phyloP scores from a whole-genome alignment of 2,797 vertebrate genomes.

The Philypnodon macrostomus region DNA sequence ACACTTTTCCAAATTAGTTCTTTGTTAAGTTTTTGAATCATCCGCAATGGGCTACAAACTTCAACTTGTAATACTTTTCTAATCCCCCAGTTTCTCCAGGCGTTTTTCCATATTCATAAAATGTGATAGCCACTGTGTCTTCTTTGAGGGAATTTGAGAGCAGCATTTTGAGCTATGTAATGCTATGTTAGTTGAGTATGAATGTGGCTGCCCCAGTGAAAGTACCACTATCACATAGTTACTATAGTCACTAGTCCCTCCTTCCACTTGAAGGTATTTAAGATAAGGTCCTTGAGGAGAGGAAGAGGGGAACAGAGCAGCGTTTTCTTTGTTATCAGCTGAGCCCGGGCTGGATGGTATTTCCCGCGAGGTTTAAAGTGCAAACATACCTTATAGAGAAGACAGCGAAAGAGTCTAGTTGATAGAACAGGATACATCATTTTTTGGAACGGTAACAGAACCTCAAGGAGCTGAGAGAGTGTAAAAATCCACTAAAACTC shows the following conservation, averaged over 20 bases:
- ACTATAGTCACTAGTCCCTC: constrained; percentile 42
- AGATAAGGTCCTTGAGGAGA: constrained; percentile 55
- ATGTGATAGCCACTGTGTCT: constrained; percentile 7
- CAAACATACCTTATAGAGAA: constrained; percentile 54
- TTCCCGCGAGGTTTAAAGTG: constrained; percentile 51
- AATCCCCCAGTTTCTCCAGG: constrained; percentile 15
- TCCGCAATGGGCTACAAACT: not conserved
- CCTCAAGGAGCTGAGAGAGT: no score
- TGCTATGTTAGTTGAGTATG: constrained; percentile 27
- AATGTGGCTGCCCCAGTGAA: constrained; percentile 38
- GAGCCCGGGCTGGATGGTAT: constrained; percentile 47
- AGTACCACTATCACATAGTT: constrained; percentile 38
- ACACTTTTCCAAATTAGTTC: constrained; percentile 3
- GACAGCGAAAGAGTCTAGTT: constrained; percentile 31
- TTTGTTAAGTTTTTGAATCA: constrained; percentile 11
- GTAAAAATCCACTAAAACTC: no score
- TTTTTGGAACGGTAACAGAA: no score
- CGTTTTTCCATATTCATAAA: constrained; percentile 29
- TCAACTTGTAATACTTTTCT: constrained; percentile 5
- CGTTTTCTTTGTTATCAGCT: constrained; percentile 56
- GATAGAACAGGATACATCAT: constrained; percentile 17
- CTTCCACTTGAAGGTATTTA: constrained; percentile 58
- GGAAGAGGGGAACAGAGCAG: constrained; percentile 8
- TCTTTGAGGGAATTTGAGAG: constrained; percentile 11
- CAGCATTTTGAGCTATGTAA: constrained; percentile 33